These are phyloP conservation scores for Dinoponera quadriceps DNA, from an alignment of 1,140 invertebrate genomes.

Conservation along the genomic window DNA sequence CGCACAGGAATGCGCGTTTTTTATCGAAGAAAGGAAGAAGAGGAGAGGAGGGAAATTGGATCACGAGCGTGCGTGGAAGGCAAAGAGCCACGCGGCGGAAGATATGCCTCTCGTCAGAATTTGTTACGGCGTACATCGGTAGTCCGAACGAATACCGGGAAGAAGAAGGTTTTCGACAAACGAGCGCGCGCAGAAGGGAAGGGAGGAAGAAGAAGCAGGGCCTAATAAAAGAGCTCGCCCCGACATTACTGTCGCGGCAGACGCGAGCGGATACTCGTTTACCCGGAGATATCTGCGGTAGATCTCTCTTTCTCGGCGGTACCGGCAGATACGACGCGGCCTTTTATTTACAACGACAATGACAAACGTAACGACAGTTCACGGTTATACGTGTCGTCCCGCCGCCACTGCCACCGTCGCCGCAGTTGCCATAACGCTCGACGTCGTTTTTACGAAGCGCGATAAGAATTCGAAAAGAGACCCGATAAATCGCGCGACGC, in stretches of 20 bases:
- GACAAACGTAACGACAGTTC: slow-evolving; percentile 76
- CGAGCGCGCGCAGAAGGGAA: not conserved
- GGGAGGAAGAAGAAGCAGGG: not conserved
- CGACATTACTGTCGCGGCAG: slow-evolving; percentile 70
- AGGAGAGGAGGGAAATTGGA: not conserved
- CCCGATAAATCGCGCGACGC: slow-evolving; percentile 68
- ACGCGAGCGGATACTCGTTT: slow-evolving; percentile 73
- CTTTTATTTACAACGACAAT: slow-evolving; percentile 75
- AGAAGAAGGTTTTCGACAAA: slow-evolving; percentile 35
- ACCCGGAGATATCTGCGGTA: slow-evolving; percentile 70
- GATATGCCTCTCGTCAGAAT: slow-evolving; percentile 28
- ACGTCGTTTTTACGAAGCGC: slow-evolving; percentile 74
- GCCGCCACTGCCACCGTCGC: slow-evolving; percentile 12
- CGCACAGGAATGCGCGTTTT: not conserved
- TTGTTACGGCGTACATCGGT: slow-evolving; percentile 31
- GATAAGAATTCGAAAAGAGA: slow-evolving; percentile 76
- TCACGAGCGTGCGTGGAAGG: slow-evolving; percentile 2
- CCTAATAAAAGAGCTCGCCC: slow-evolving; percentile 68
- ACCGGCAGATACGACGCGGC: slow-evolving; percentile 48
- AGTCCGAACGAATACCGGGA: slow-evolving; percentile 28
- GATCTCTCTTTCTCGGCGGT: slow-evolving; percentile 65
- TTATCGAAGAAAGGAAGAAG: not conserved
- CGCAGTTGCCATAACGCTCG: slow-evolving; percentile 61
- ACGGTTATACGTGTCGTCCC: slow-evolving; percentile 67
- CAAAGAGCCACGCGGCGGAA: not conserved